Evolutionary conservation across 1,140 invertebrate genomes (phyloP).

Genomic region (Zaprionus vittiger): DNA sequence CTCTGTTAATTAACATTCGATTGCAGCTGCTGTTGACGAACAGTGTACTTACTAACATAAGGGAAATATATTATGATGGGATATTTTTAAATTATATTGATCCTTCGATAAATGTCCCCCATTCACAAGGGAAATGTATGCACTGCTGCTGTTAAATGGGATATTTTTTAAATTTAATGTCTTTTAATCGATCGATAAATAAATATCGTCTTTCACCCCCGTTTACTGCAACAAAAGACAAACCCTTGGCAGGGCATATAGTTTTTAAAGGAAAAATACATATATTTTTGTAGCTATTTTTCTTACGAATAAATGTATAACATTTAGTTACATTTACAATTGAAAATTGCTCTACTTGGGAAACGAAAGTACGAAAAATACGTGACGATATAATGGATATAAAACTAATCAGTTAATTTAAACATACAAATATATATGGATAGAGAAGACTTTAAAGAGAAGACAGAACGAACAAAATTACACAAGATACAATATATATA

Average conservation of each 20-base stretch:
- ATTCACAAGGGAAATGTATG: too few relatives aligned
- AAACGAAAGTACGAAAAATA: slow-evolving; percentile 56
- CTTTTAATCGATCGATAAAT: not conserved
- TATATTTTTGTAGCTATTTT: slow-evolving; percentile 79
- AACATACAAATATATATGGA: slow-evolving; percentile 53
- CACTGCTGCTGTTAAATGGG: not conserved
- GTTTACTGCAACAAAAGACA: not conserved
- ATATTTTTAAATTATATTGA: not conserved
- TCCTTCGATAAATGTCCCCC: not conserved
- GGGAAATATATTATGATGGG: not conserved
- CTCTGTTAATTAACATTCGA: slow-evolving; percentile 20
- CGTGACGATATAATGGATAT: slow-evolving; percentile 40
- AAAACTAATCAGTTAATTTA: slow-evolving; percentile 65
- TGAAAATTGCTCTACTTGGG: slow-evolving; percentile 76
- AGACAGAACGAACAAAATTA: slow-evolving; percentile 16
- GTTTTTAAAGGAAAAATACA: slow-evolving; percentile 77
- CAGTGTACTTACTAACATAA: not conserved
- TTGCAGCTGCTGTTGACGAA: not conserved
- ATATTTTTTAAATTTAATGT: not conserved
- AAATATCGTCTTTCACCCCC: not conserved
- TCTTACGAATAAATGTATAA: slow-evolving; percentile 79
- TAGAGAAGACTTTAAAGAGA: slow-evolving; percentile 15
- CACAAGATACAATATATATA: slow-evolving; percentile 12
- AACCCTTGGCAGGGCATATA: not conserved
- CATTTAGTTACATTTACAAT: slow-evolving; percentile 82